Evolutionary conservation across 2,113 vertebrate genomes (phyloP), one percentile per base, ranked within the genome.

Genomic region (Plectropomus leopardus): DNA sequence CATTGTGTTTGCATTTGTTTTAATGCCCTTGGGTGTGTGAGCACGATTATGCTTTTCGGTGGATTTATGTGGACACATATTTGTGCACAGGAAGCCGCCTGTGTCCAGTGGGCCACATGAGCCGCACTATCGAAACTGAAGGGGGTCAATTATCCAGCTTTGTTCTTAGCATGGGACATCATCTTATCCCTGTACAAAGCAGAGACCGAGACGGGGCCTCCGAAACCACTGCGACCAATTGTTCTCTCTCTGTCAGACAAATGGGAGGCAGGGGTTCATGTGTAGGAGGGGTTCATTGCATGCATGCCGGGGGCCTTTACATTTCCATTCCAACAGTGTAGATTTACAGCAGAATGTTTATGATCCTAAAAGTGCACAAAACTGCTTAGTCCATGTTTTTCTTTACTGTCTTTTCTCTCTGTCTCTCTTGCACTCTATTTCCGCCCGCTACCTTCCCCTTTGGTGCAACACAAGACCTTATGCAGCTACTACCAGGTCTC

Each of bases 141-240:
- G 84, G 87, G 83, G 80, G 83, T 91, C 79, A 88, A 90, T 94
- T 92, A 92, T 89, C 74, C 81, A 7, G 73, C 76, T 89, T 92
- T 92, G 81, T 92, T 92, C 88, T 80, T 89, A 70, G 76, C 77
- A 68, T 86, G 91, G 77, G 86, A 86, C 83, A 78, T 74, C 73
- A 59, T 82, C 76, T 87, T 87, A 88, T 86, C 85, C 68, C 53
- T 23, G 71, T 72, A 77, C 78, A 86, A 86, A 84, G 81, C 78
- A 65, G 40, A 85, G 58, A 74, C 64, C 24, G 54, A 87, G 74
- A 85, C 42, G 16, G 60, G 83, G 87, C 73, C 79, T 84, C 84
- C 55, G 60, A 77, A 86, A 86, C 53, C 79, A 54, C 79, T 70
- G 76, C 9, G n/a, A 68, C 67, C 58, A 54, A 78, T 83, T 85